Evolutionary conservation across 2,888 invertebrate species (phyloP), one percentile per base, ranked within the genome.

Genomic region (Dolichopus griseipennis): DNA sequence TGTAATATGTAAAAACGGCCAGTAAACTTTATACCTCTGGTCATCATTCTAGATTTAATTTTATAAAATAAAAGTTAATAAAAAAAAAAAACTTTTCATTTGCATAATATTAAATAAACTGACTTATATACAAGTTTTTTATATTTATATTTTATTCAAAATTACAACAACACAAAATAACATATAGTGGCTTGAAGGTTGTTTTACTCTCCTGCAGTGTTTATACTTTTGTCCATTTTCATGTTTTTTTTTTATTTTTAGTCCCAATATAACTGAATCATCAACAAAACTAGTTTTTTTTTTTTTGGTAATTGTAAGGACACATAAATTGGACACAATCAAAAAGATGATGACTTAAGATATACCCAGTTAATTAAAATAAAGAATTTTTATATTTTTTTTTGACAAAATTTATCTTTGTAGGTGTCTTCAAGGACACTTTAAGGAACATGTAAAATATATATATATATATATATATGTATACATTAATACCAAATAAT

Each of bases 161-260:
- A 52, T 52, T 12, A 27, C 27, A 27, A 27, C 27, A 27, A 27
- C 27, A 6, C 9, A 52, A 52, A 52, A 18, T 7, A 52, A n/a
- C 52, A 52, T 52, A 52, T n/a, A n/a, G n/a, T n/a, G n/a, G 52
- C 52, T 9, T 52, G 52, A 52, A 52, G 52, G 52, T 52, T 52
- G 6, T 52, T n/a, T 18, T 52, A 52, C 52, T 52, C 52, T 18
- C 52, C 52, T 52, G 52, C 52, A 52, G 52, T 52, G 52, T n/a
- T 52, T 18, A 12, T 9, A 37, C 1, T 10, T 2, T 37, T 37
- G 15, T 52, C 1, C 18, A 18, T 6, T 52, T 52, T 52, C 15
- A 52, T 43, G 9, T 52, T 43, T n/a, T n/a, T n/a, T n/a, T n/a
- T n/a, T n/a, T n/a, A n/a, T n/a, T n/a, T n/a, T n/a, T n/a, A n/a